A percentile compares a stretch with the other conserved stretches of the same genome.
Conservation (phyloP, 2,113 vertebrate genomes). For the Phodopus roborovskii region DNA sequence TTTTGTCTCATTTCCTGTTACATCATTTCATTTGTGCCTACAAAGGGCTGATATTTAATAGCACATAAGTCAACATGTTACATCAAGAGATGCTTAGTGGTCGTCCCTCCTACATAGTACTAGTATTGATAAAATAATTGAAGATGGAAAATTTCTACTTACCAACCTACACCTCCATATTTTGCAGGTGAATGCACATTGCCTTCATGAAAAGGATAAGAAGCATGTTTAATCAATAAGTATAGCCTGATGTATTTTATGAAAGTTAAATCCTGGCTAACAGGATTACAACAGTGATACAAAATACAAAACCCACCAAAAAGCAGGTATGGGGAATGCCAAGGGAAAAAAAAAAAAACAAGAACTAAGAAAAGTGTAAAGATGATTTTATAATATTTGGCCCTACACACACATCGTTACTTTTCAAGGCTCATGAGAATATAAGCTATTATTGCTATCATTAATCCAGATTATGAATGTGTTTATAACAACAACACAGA, state of each 20-base stretch:
- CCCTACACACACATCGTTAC: background rate
- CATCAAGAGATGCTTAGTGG: background rate
- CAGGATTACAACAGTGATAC: background rate
- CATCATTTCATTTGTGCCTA: background rate
- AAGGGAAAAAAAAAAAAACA: background rate
- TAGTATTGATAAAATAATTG: slow-evolving; percentile 50
- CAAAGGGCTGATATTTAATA: slow-evolving; percentile 10
- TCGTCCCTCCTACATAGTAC: background rate
- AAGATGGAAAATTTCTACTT: background rate
- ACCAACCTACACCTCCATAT: background rate
- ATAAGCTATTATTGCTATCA: background rate
- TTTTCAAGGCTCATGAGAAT: background rate
- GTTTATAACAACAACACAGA: background rate
- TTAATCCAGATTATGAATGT: slow-evolving; percentile 15
- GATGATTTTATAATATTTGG: background rate
- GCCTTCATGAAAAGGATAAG: slow-evolving; percentile 30
- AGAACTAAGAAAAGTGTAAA: background rate
- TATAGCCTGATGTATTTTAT: background rate
- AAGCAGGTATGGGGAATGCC: background rate
- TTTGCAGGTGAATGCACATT: slow-evolving; percentile 20
- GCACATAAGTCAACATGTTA: background rate
- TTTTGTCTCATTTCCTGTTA: background rate
- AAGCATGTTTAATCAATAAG: slow-evolving; percentile 36
- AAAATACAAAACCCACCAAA: slow-evolving; percentile 39
- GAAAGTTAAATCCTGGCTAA: slow-evolving; percentile 33